A percentile compares a stretch with the other conserved stretches of the same genome.
Evolutionary conservation across 1,140 invertebrate species (phyloP).

Genomic region (Drosophila punjabiensis): DNA sequence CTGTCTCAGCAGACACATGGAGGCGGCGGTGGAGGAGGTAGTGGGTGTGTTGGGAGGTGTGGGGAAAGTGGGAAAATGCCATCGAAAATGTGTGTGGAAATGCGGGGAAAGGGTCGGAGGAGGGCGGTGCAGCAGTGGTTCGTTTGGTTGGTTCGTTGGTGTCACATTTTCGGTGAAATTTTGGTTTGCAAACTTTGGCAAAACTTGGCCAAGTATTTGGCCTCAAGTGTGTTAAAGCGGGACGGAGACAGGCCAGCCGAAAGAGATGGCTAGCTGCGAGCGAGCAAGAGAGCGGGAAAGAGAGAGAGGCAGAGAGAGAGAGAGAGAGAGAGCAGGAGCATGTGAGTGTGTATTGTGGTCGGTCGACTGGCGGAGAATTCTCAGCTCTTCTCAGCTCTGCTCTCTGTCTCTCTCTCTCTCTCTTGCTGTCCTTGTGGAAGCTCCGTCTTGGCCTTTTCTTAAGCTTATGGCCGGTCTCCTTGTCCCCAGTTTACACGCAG

Average conservation of each 20-base stretch:
- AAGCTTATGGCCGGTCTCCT: conserved; percentile 6
- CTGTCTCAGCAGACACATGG: not conserved
- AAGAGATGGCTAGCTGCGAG: conserved; percentile 20
- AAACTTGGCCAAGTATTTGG: conserved; percentile 83
- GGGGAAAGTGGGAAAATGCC: conserved; percentile 1
- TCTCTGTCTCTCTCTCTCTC: conserved; percentile 4
- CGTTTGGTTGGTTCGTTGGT: conserved; percentile 81
- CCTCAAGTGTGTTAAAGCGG: conserved; percentile 68
- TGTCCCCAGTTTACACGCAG: not conserved
- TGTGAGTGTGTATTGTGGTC: conserved; percentile 54
- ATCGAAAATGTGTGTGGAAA: conserved; percentile 52
- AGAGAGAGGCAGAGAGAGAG: conserved; percentile 50
- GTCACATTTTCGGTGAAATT: conserved; percentile 83
- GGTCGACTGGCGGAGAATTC: conserved; percentile 61
- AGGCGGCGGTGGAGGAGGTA: not conserved
- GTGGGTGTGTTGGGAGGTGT: no score
- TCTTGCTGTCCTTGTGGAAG: conserved; percentile 14
- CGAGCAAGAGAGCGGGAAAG: conserved; percentile 33
- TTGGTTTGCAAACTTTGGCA: conserved; percentile 83
- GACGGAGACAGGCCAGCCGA: conserved; percentile 44
- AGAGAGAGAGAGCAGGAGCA: conserved; percentile 46
- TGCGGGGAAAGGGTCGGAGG: not conserved
- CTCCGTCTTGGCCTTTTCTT: conserved; percentile 29
- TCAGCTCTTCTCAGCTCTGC: conserved; percentile 40
- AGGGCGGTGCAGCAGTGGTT: conserved; percentile 60